These are phyloP conservation scores for Melanostoma scalare DNA, from an alignment of 2,888 invertebrate species.

Conservation along the genomic window DNA sequence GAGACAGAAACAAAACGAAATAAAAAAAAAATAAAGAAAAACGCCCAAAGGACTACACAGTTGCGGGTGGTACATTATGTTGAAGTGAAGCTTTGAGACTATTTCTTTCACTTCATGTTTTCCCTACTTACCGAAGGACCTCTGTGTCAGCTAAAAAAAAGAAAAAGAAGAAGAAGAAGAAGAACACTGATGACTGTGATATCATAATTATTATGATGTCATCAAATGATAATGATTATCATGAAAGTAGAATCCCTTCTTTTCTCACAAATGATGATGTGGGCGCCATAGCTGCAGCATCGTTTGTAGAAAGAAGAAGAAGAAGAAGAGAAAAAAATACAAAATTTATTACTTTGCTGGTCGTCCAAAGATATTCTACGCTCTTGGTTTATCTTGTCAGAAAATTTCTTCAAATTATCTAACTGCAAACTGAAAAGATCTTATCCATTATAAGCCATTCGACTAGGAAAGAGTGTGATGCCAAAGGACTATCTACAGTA, in stretches of 20 bases:
- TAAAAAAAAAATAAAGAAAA: slow-evolving; percentile 8
- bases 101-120: slow-evolving; percentile 32
- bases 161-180: slow-evolving; percentile 4
- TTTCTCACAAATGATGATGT: slow-evolving; percentile 9
- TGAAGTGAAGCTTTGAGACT: slow-evolving; percentile 30
- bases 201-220: slow-evolving; percentile 62
- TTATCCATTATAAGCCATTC: slow-evolving; percentile 27
- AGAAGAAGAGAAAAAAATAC: slow-evolving; percentile 3
- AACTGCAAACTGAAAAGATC: slow-evolving; percentile 33
- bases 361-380: slow-evolving; percentile 51
- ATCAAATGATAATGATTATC: slow-evolving; percentile 64
- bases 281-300: slow-evolving; percentile 1
- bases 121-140: slow-evolving; percentile 5
- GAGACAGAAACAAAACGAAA: slow-evolving; percentile 19
- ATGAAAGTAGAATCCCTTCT: slow-evolving; percentile 19
- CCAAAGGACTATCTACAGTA: slow-evolving; percentile 11
- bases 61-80: slow-evolving; percentile 15
- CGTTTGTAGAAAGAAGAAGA: not conserved
- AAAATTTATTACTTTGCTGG: slow-evolving; percentile 53
- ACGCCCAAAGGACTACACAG: slow-evolving; percentile 31
- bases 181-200: slow-evolving; percentile 41
- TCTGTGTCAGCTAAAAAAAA: slow-evolving; percentile 6
- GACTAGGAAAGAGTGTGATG: slow-evolving; percentile 6
- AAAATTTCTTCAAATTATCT: slow-evolving; percentile 58
- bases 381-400: slow-evolving; percentile 65